Base-by-base conservation (phyloP, 1,140 invertebrate genomes). In the Myzus persicae region DNA sequence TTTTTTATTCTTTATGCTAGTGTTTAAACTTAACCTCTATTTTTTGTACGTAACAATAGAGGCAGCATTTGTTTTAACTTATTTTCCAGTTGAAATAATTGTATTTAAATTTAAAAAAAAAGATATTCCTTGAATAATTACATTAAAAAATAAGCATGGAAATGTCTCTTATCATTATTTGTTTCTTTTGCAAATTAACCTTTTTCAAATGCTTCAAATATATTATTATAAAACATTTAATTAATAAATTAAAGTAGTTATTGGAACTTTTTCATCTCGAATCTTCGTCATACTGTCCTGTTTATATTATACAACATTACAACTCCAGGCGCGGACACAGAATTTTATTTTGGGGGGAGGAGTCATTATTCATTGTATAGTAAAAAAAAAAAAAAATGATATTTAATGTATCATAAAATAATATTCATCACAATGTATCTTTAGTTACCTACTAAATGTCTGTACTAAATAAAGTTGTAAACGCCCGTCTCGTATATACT, bases 181-280 rank as follows among this genome's bases (percentile, higher is more conserved):
- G 59, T 1, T 76, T 76, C n/a, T 76, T n/a, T n/a, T 18, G n/a
- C 4, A 76, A 76, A 76, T 36, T 76, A 76, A n/a, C 31, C 31
- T 76, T 18, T 67, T 76, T 18, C 59, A n/a, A 18, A 4, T 5
- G 14, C 6, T n/a, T 67, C 31, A n/a, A n/a, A 76, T n/a, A 76
- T n/a, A 76, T 14, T 18, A n/a, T 14, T n/a, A n/a, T 67, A 59
- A 31, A 59, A 54, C 0, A 54, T 26, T 7, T 6, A 11, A n/a
- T 67, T 67, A n/a, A 67, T 67, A 76, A 67, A 76, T 76, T n/a
- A n/a, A n/a, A 20, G n/a, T 76, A 76, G n/a, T 76, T 76, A n/a
- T 76, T 36, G 31, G n/a, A 76, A 76, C 59, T 76, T 76, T 76
- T n/a, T 14, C 14, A 4, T n/a, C n/a, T 31, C 2, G 14, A 76